Conservation (phyloP, 1,140 invertebrate genomes). For the Tenebrio molitor region DNA sequence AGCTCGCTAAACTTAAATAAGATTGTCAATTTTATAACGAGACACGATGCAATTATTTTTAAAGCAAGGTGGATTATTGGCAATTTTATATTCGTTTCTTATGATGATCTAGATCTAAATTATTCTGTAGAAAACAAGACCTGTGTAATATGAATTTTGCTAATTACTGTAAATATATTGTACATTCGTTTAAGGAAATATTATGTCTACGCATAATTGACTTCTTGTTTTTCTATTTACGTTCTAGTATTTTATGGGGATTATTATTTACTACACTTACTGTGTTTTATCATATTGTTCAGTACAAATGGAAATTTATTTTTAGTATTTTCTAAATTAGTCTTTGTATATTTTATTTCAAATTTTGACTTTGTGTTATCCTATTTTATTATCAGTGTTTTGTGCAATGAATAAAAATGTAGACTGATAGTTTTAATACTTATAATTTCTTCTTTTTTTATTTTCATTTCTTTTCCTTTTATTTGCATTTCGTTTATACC, state of each 20-base stretch:
- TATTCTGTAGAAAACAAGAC: conserved; percentile 54
- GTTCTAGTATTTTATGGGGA: conserved; percentile 56
- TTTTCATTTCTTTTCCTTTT: conserved; percentile 43
- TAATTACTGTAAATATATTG: conserved; percentile 61
- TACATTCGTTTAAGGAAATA: conserved; percentile 62
- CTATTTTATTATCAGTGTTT: conserved; percentile 62
- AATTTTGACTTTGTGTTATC: conserved; percentile 57
- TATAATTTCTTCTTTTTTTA: conserved; percentile 52
- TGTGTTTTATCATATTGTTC: conserved; percentile 54
- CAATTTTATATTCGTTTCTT: conserved; percentile 60
- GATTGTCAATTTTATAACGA: conserved; percentile 44
- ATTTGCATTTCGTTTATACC: too few species aligned
- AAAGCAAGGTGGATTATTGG: conserved; percentile 62
- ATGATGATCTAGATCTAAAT: conserved; percentile 57
- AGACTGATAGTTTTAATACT: conserved; percentile 62
- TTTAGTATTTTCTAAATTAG: conserved; percentile 58
- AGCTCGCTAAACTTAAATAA: conserved; percentile 29
- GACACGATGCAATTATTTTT: conserved; percentile 48
- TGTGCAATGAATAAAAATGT: conserved; percentile 63
- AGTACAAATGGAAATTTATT: conserved; percentile 61
- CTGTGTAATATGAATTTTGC: conserved; percentile 58
- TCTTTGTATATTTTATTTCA: conserved; percentile 58
- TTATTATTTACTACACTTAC: conserved; percentile 53
- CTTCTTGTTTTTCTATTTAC: conserved; percentile 53
- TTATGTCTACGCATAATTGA: conserved; percentile 59